Base-by-base conservation (phyloP, 2,113 vertebrate genomes). In the Zeus faber region DNA sequence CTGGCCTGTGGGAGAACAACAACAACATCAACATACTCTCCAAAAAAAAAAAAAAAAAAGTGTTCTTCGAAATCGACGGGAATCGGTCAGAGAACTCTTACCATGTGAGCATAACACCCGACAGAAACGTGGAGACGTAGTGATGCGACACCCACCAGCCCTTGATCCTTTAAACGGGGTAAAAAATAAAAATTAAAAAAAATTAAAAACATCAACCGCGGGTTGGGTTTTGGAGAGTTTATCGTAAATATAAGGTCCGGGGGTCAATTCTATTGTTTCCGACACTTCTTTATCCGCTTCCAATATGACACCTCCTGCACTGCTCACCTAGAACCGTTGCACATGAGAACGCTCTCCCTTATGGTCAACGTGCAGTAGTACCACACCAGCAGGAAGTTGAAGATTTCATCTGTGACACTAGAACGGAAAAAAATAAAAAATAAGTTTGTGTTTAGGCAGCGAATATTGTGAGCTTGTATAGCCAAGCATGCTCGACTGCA, bases 71-170 rank as follows among this genome's bases (percentile, higher is more conserved):
- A 37, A 37, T 37, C n/a, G n/a, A n/a, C n/a, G n/a, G n/a, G n/a
- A n/a, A n/a, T n/a, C n/a, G n/a, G n/a, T n/a, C n/a, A n/a, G n/a
- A n/a, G n/a, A n/a, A n/a, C n/a, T n/a, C 93, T 94, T 80, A 99
- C 97, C 97, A 99, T 0, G 95, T 99, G 58, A 98, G 85, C 96
- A 98, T 99, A 3, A 98, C 95, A 21, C 95, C 97, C 1, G 95
- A 98, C 62, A 99, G 90, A 76, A 98, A 98, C 0, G 95, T 97
- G 46, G 97, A 98, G 5, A 99, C 93, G 0, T 99, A 98, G 76
- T 99, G 96, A 76, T 99, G 97, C 39, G 89, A 96, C 53, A 98
- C 97, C 97, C 96, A 98, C 97, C 97, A 99, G 46, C 97, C 97
- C 90, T 99, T 98, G 74, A 99, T 99, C 77, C 97, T 90, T 49